Conservation (phyloP, 2,888 invertebrate species). For the Camptogramma bilineatum region DNA sequence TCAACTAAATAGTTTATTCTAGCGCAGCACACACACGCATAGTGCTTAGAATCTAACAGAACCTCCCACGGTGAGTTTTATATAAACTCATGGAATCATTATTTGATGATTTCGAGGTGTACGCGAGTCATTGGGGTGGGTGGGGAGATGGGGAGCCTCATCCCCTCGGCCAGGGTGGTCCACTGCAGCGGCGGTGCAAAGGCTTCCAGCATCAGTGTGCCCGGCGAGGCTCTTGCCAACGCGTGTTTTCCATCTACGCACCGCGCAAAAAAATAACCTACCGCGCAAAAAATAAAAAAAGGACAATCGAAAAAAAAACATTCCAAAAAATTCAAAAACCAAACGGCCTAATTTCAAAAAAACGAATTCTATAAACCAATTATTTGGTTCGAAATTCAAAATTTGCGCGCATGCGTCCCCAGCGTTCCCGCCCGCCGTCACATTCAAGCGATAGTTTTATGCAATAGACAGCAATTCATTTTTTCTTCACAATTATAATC, state of each 20-base stretch:
- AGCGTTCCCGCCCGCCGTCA: conserved; percentile 77
- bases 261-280: conserved; percentile 69
- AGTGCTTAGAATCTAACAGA: conserved; percentile 51
- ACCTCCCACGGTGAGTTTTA: conserved; percentile 58
- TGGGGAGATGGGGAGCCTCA: conserved; percentile 60
- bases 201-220: conserved; percentile 79
- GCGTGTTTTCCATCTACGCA: conserved; percentile 85
- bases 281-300: conserved; percentile 60
- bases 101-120: conserved; percentile 83
- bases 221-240: conserved; percentile 79
- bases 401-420: conserved; percentile 79
- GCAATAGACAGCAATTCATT: conserved; percentile 81
- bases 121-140: conserved; percentile 74
- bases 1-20: conserved; percentile 70
- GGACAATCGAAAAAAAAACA: conserved; percentile 45
- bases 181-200: conserved; percentile 76
- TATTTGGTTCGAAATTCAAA: conserved; percentile 71
- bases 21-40: conserved; percentile 49
- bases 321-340: conserved; percentile 46
- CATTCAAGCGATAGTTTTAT: conserved; percentile 83
- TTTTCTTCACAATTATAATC: conserved; percentile 73
- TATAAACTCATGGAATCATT: conserved; percentile 83
- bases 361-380: conserved; percentile 78
- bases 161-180: conserved; percentile 50
- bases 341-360: conserved; percentile 61